phyloP scores from a whole-genome alignment of 2,888 invertebrate genomes.

The Escarpia spicata region DNA sequence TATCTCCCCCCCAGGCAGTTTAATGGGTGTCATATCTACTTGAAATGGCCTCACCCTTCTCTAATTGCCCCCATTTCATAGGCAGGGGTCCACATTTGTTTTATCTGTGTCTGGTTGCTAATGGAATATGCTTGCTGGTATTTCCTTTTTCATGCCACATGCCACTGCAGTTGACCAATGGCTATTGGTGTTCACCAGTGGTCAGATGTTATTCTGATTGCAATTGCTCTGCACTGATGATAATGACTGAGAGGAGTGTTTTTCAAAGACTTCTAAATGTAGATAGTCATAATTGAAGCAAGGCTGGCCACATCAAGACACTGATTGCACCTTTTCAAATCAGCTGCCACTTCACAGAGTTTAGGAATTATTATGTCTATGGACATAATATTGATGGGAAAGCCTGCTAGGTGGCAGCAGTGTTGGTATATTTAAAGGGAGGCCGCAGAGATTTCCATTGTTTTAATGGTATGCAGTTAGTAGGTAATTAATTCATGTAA shows the following conservation, averaged over 20 bases:
- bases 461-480: background rate
- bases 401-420: background rate
- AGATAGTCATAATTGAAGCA: background rate
- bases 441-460: background rate
- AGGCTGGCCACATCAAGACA: background rate
- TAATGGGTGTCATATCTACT: background rate
- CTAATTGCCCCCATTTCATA: slow-evolving; percentile 16
- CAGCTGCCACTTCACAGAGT: background rate
- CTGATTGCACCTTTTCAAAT: background rate
- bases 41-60: background rate
- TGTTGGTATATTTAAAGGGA: background rate
- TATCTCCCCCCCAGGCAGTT: background rate
- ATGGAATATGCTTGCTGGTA: background rate
- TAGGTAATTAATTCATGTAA: background rate
- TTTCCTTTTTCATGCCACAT: background rate
- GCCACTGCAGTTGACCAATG: background rate
- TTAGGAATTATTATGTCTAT: background rate
- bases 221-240: background rate
- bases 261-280: background rate
- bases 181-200: background rate
- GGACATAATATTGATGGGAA: background rate
- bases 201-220: background rate
- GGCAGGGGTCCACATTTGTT: slow-evolving; percentile 12
- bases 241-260: background rate
- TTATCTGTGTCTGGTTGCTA: background rate